Conservation (phyloP, 2,113 vertebrate genomes). For the Chaetodon trifascialis region DNA sequence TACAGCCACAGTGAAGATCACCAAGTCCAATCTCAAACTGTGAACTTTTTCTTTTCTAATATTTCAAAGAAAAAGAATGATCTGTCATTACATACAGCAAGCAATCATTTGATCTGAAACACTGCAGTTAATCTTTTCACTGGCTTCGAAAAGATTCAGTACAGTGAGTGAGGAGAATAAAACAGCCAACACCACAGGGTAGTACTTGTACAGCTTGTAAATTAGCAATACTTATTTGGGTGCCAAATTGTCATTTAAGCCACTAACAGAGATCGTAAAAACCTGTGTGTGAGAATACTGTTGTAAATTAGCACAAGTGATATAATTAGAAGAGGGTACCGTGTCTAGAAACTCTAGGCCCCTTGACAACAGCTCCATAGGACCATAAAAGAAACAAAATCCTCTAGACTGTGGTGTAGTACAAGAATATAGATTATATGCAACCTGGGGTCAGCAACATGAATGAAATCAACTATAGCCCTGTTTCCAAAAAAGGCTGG, state of each 20-base stretch:
- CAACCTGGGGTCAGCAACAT: not conserved
- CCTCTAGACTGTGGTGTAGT: not conserved
- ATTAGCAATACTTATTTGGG: slow-evolving; percentile 53
- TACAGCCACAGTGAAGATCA: slow-evolving; percentile 1
- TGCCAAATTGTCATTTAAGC: slow-evolving; percentile 23
- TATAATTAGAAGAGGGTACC: not conserved
- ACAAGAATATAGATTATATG: not conserved
- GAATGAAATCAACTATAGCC: not conserved
- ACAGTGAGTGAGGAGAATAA: slow-evolving; percentile 36
- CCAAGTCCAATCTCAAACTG: slow-evolving; percentile 17
- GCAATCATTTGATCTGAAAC: slow-evolving; percentile 60
- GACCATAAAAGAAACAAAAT: not conserved
- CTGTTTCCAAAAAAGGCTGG: too few species aligned
- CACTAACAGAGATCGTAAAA: slow-evolving; percentile 28
- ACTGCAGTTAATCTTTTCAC: slow-evolving; percentile 50
- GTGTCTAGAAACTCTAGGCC: not conserved
- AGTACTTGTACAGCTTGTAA: slow-evolving; percentile 50
- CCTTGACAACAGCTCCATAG: slow-evolving; percentile 15
- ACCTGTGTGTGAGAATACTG: not conserved
- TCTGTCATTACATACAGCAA: slow-evolving; percentile 41
- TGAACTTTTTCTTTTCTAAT: slow-evolving; percentile 1
- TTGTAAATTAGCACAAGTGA: slow-evolving; percentile 16
- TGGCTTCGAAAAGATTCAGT: slow-evolving; percentile 46
- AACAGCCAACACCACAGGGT: slow-evolving; percentile 32
- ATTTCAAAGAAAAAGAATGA: slow-evolving; percentile 51